Base-by-base conservation (phyloP, 2,797 vertebrate genomes). In the Chloroceryle inda region DNA sequence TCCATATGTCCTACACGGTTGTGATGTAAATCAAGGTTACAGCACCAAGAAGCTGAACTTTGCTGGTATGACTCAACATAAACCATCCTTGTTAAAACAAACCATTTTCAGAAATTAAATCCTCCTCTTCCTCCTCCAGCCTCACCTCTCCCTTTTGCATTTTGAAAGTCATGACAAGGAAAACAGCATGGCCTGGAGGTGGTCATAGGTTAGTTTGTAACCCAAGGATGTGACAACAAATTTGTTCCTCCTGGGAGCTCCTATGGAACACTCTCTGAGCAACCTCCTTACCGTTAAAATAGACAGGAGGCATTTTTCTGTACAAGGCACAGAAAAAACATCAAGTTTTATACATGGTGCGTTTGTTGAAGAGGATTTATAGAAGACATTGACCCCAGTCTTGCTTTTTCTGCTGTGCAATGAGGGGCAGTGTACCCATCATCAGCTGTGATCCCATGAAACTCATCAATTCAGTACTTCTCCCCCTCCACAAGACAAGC, bases 201-300 rank as follows among this genome's bases (percentile, higher is more conserved):
- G 33, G 22, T 55, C 49, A 12, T 1, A 10, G 55, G 37, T 5
- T 44, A 5, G 63, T 78, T 22, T 44, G 45, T 26, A 38, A 13
- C 31, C 3, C 55, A 62, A 35, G 31, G 42, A 1, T 47, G 38
- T 0, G 58, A 31, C 17, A 71, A 45, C 1, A 4, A 17, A 7
- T 40, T 69, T 69, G 10, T 38, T 82, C 17, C 59, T 44, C 45
- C 56, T 22, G n/a, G 20, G 53, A 82, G 35, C 75, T 67, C 31
- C 77, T 16, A 27, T 29, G 38, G 38, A 37, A 47, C 56, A 53
- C 33, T 20, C 50, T 27, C 15, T 9, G 14, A 27, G 35, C 40
- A 13, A 20, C 8, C 4, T 6, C 13, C 31, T 18, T 42, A 20
- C 2, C 0, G 29, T 23, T 42, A 61, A 20, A 53, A 3, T 38